Base-by-base conservation (phyloP, 2,888 invertebrate genomes). In the Unio pictorum region DNA sequence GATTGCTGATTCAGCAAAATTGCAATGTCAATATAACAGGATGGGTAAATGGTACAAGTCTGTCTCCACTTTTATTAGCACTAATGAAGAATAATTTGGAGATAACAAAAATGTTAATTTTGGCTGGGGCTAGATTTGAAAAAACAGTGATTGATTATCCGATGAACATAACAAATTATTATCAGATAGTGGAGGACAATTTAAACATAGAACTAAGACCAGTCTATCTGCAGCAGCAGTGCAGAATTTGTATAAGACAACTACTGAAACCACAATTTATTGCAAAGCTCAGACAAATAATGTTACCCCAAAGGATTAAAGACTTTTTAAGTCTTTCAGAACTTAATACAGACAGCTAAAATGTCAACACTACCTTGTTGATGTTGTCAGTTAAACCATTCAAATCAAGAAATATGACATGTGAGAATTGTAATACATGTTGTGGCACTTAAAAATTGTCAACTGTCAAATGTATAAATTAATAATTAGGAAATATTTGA, bases 121-220 rank as follows among this genome's bases (percentile, higher is more conserved):
- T 83, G 55, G 81, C 81, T 4, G 83, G 83, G 6, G 83, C 81
- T 1, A 79, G 73, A 64, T 83, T 83, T 72, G 73, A 78, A 54
- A 70, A 73, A 23, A 74, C 73, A 57, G 68, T 78, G 4, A 75
- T 81, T 4, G 80, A 80, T 63, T 79, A 81, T 62, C 76, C 80
- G 18, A 75, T 73, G 57, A 81, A 76, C 18, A 69, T 80, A 11
- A 64, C 66, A 3, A 79, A 81, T 56, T 83, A 74, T 65, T 83
- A 81, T 59, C 72, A 72, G 30, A 81, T 74, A 1, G 78, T 81
- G 1, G 83, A 81, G 61, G 72, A 75, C 11, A 66, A 72, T 61
- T 71, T 81, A 55, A 75, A 81, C 30, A 61, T 83, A 11, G 81
- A 81, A 45, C 72, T 83, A 0, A 60, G 83, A 60, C 83, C 83